Evolutionary conservation across 2,113 vertebrate species (phyloP).

Genomic region (Casuarius casuarius): DNA sequence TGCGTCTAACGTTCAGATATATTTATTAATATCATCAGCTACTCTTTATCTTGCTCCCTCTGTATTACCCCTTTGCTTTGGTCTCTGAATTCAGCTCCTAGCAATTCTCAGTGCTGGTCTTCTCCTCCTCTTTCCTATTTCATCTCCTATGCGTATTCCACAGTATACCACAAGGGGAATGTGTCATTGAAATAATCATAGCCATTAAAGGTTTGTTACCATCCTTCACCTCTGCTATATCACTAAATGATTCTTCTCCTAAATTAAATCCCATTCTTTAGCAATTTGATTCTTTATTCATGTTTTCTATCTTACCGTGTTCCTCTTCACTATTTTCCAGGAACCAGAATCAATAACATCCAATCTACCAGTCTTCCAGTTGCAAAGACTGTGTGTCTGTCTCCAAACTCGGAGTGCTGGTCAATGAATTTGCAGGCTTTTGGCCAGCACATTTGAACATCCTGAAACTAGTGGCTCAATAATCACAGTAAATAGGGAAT

Average conservation of each 20-base stretch:
- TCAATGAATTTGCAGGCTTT: background rate
- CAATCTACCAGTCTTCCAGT: background rate
- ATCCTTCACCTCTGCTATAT: background rate
- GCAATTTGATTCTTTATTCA: background rate
- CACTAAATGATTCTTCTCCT: background rate
- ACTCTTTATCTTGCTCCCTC: background rate
- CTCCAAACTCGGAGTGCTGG: background rate
- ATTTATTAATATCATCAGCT: background rate
- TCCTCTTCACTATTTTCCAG: background rate
- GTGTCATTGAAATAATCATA: background rate
- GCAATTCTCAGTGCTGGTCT: background rate
- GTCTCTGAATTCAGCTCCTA: background rate
- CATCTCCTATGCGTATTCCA: background rate
- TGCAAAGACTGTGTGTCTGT: background rate
- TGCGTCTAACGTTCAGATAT: background rate
- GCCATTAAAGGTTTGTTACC: background rate
- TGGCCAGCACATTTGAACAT: background rate
- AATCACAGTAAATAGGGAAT: background rate
- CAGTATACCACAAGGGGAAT: background rate
- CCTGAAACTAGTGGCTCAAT: background rate
- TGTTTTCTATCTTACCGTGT: background rate
- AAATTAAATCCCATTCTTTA: background rate
- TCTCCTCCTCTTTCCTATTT: background rate
- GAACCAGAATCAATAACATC: background rate
- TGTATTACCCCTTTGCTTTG: background rate